Conservation (phyloP, 2,888 invertebrate species). For the Hypselothyrea guttata region DNA sequence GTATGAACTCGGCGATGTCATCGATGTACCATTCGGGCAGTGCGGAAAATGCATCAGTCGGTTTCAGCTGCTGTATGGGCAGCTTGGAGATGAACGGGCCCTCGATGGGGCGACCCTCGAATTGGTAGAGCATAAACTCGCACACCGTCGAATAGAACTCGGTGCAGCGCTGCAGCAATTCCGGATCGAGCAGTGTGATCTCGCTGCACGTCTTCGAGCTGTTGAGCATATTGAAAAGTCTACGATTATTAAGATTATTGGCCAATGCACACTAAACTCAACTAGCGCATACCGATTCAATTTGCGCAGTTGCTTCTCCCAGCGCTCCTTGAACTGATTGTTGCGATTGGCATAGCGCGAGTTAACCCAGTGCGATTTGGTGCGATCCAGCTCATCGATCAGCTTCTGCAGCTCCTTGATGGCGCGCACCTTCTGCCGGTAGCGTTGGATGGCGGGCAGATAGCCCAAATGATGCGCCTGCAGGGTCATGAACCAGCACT, state of each 20-base stretch:
- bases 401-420: slow-evolving; percentile 92
- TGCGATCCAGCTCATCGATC: slow-evolving; percentile 91
- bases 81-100: slow-evolving; percentile 83
- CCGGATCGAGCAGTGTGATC: slow-evolving; percentile 92
- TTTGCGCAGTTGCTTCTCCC: slow-evolving; percentile 93
- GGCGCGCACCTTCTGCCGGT: slow-evolving; percentile 87
- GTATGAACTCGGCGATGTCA: slow-evolving; percentile 97
- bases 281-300: slow-evolving; percentile 84
- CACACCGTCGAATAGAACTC: slow-evolving; percentile 94
- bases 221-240: not conserved
- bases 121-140: slow-evolving; percentile 87
- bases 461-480: slow-evolving; percentile 96
- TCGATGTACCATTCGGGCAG: slow-evolving; percentile 99
- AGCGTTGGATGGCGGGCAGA: slow-evolving; percentile 93
- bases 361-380: slow-evolving; percentile 92
- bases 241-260: not conserved
- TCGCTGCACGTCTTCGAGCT: slow-evolving; percentile 96
- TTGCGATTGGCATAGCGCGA: slow-evolving; percentile 90
- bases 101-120: slow-evolving; percentile 84
- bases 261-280: not conserved
- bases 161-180: slow-evolving; percentile 90
- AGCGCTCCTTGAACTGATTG: slow-evolving; percentile 91
- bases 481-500: slow-evolving; percentile 98
- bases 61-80: slow-evolving; percentile 85
- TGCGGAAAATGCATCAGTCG: slow-evolving; percentile 91